Evolutionary conservation across 2,113 vertebrate species (phyloP), one percentile per base, ranked within the genome.

Genomic region (Anoplopoma fimbria): DNA sequence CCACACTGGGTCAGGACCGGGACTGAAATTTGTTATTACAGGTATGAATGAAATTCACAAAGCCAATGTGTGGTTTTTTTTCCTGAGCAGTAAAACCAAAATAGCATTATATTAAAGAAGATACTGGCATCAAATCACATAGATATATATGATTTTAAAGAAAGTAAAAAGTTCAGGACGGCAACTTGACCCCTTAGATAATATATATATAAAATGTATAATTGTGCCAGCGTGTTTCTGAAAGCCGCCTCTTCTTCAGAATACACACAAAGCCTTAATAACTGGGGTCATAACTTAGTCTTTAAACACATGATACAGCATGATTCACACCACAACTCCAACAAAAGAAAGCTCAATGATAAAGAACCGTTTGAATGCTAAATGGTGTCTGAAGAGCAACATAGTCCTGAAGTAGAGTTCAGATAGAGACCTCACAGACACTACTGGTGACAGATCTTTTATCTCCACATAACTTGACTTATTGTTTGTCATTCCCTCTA

Each of bases 1-100:
- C 94, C 97, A 15, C 74, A 92, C 69, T 99, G 98, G 98, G 60
- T 95, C 81, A 94, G 97, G 65, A 92, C 92, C 4, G 97, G 97
- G 47, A 88, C 91, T 23, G 97, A 98, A 69, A 96, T 98, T 93
- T 97, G 96, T 91, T 99, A 99, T 85, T 99, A 97, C 95, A 98
- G 96, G 98, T 99, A 94, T 91, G 95, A 92, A 69, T 75, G 9
- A 57, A 65, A 29, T 29, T 9, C 40, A 73, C 19, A 29, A 3
- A 49, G 53, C 57, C 3, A 33, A 25, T 14, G 19, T 57, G 15
- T 2, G n/a, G n/a, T 38, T 8, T 9, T 25, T 25, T 38, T 33
- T 27, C 14, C 27, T 53, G 2, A 15, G 25, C 4, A 0, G 29
- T 15, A 49, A 15, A 25, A 2, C 7, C 15, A 12, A 55, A 27